phyloP scores from a whole-genome alignment of 2,888 invertebrate genomes.

The Conchocele bisecta region DNA sequence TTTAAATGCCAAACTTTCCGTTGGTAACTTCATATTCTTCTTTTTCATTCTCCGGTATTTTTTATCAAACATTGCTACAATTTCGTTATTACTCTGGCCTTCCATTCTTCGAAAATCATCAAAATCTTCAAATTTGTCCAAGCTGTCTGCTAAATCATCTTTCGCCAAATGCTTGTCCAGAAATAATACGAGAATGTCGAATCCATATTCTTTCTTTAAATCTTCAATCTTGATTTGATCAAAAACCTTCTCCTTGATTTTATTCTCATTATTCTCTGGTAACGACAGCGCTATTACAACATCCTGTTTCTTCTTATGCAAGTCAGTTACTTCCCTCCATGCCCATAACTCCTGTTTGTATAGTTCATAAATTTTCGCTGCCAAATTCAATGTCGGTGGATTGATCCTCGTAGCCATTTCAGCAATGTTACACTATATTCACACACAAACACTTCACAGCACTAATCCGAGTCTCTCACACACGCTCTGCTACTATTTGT shows the following conservation, averaged over 20 bases:
- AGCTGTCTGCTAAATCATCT: neutral
- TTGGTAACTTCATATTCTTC: neutral
- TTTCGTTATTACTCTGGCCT: neutral
- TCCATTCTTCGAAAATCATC: neutral
- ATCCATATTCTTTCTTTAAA: neutral
- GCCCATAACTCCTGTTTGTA: conserved; percentile 53
- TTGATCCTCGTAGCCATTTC: conserved; percentile 7
- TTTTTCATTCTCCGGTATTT: conserved; percentile 1
- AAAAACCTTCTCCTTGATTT: conserved; percentile 37
- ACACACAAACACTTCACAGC: too few relatives aligned
- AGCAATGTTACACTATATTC: too few relatives aligned
- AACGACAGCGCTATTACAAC: conserved; percentile 53
- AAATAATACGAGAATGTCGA: neutral
- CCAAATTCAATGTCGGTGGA: conserved; percentile 13
- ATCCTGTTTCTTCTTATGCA: conserved; percentile 42
- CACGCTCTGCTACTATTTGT: too few relatives aligned
- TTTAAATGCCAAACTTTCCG: neutral
- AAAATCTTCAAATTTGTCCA: conserved; percentile 2
- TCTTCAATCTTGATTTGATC: conserved; percentile 2
- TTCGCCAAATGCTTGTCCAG: neutral
- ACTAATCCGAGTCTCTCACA: too few relatives aligned
- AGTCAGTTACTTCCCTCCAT: conserved; percentile 53
- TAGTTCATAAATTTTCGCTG: conserved; percentile 34
- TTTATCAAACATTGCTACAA: neutral
- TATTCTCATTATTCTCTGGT: conserved; percentile 44